Conservation (phyloP, 2,113 vertebrate species). For the Gobio gobio region DNA sequence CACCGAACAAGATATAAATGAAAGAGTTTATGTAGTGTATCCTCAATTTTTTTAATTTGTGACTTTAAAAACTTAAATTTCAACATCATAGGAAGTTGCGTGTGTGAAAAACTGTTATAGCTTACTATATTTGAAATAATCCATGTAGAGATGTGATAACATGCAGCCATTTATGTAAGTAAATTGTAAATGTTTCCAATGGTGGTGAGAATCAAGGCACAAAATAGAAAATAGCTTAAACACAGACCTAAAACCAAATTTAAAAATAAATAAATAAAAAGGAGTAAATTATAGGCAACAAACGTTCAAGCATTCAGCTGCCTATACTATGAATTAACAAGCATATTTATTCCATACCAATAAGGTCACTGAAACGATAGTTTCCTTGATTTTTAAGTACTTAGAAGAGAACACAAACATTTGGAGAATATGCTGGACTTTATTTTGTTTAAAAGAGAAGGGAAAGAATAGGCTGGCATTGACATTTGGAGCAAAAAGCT, state of each 20-base stretch:
- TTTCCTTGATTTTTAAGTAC: neutral
- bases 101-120: neutral
- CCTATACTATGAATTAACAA: neutral
- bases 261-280: neutral
- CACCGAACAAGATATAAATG: too few relatives aligned
- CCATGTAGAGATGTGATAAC: neutral
- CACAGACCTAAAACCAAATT: too few relatives aligned
- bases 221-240: neutral
- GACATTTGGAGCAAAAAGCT: conserved; percentile 55
- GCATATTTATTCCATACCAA: neutral
- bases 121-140: neutral
- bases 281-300: neutral
- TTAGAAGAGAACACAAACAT: neutral
- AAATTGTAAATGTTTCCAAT: neutral
- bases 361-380: neutral
- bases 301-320: neutral
- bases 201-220: neutral
- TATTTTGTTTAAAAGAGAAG: conserved; percentile 56
- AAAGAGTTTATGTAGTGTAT: too few relatives aligned
- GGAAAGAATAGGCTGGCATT: conserved; percentile 52
- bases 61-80: neutral
- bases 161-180: neutral
- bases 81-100: neutral
- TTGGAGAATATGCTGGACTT: conserved; percentile 61
- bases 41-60: too few relatives aligned